phyloP scores from a whole-genome alignment of 2,797 vertebrate species.

The Chromis chromis region DNA sequence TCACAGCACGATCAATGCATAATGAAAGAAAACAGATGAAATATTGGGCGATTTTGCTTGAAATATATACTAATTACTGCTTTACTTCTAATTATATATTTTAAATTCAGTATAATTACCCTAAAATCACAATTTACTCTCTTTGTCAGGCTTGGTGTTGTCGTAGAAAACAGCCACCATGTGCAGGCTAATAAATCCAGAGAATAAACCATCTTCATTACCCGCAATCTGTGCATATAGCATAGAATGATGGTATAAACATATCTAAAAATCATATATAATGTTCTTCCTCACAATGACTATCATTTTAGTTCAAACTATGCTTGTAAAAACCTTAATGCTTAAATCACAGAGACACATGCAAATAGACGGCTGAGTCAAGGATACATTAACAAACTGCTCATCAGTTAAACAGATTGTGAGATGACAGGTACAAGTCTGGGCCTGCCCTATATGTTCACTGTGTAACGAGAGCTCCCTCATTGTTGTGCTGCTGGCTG shows the following conservation, averaged over 20 bases:
- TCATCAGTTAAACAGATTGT: slow-evolving; percentile 56
- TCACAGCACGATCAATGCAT: too few species aligned
- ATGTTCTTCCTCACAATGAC: neutral
- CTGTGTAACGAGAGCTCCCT: slow-evolving; percentile 68
- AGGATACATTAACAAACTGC: slow-evolving; percentile 40
- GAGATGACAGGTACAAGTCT: slow-evolving; percentile 71
- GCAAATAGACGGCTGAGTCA: slow-evolving; percentile 34
- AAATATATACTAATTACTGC: neutral
- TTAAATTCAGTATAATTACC: neutral
- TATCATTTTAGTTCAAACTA: slow-evolving; percentile 4
- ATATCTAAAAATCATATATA: neutral
- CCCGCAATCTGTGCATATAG: slow-evolving; percentile 1
- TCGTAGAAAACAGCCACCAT: too few species aligned
- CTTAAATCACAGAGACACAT: slow-evolving; percentile 42
- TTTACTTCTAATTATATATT: neutral
- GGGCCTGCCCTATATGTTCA: slow-evolving; percentile 69
- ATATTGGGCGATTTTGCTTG: neutral
- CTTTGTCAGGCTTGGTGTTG: neutral
- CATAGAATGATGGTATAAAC: neutral
- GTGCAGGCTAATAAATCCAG: neutral
- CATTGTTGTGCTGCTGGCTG: slow-evolving; percentile 58
- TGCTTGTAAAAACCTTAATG: slow-evolving; percentile 27
- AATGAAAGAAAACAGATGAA: neutral
- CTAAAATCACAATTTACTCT: neutral
- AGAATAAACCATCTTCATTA: neutral